Percentiles rank a stretch among this genome's conserved stretches.
Evolutionary conservation across 2,113 vertebrate species (phyloP).

Genomic region (Halcyon malimbica): DNA sequence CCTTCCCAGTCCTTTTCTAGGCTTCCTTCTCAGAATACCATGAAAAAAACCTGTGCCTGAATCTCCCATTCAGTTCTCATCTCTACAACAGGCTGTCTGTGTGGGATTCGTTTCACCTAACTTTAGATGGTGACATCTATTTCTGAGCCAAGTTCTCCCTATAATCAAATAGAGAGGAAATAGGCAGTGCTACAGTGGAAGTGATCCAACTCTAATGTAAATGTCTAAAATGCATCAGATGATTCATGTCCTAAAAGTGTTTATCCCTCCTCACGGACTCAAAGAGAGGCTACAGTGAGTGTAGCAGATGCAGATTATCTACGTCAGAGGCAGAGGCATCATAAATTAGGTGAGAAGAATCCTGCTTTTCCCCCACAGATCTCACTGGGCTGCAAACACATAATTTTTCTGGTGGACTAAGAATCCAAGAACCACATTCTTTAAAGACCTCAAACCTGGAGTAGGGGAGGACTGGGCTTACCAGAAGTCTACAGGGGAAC

Average conservation of each 20-base stretch:
- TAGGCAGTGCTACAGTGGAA: conserved; percentile 44
- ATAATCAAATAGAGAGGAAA: conserved; percentile 54
- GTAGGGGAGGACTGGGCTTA: background rate
- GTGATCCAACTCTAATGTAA: conserved; percentile 54
- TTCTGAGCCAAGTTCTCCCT: conserved; percentile 44
- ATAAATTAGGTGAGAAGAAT: conserved; percentile 37
- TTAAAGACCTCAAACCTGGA: background rate
- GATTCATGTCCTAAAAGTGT: conserved; percentile 60
- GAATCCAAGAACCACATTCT: background rate
- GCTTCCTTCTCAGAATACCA: background rate
- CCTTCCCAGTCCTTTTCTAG: conserved; percentile 8
- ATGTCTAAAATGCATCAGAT: conserved; percentile 59
- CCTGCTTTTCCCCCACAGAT: background rate
- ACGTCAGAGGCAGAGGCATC: conserved; percentile 29
- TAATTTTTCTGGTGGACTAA: background rate
- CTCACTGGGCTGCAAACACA: background rate
- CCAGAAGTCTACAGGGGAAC: background rate
- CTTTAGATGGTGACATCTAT: conserved; percentile 63
- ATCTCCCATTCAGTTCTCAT: conserved; percentile 30
- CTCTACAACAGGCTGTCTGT: conserved; percentile 42
- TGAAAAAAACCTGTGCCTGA: background rate
- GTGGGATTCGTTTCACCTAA: conserved; percentile 49
- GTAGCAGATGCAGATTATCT: conserved; percentile 41
- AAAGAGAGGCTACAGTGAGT: conserved; percentile 23
- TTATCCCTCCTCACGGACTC: conserved; percentile 54